These are phyloP conservation scores for Amphipyra berbera DNA, from an alignment of 2,888 invertebrate species.

Conservation along the genomic window DNA sequence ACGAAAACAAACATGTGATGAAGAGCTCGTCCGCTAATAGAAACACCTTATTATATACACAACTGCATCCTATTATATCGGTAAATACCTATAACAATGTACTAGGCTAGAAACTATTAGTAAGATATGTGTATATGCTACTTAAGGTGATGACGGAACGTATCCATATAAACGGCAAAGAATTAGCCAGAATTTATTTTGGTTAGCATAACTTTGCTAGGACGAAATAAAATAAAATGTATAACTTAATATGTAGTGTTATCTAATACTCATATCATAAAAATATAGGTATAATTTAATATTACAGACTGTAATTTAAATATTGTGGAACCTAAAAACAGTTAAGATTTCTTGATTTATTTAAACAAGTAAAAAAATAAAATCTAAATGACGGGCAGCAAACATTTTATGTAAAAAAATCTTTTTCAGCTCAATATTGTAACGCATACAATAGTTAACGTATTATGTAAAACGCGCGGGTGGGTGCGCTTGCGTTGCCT, in stretches of 20 bases:
- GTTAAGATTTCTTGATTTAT: no score
- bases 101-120: constrained; percentile 21
- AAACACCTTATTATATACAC: constrained; percentile 66
- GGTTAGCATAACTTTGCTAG: background rate
- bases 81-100: constrained; percentile 51
- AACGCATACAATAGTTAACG: constrained; percentile 21
- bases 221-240: background rate
- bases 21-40: constrained; percentile 67
- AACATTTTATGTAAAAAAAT: constrained; percentile 5
- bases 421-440: constrained; percentile 12
- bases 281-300: no score
- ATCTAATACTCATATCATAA: no score
- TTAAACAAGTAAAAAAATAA: background rate
- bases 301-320: no score
- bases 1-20: constrained; percentile 77
- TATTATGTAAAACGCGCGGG: constrained; percentile 46
- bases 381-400: background rate
- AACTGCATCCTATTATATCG: constrained; percentile 55
- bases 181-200: background rate
- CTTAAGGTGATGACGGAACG: background rate
- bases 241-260: background rate
- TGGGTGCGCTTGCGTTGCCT: constrained; percentile 46
- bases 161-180: background rate
- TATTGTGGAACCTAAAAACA: no score
- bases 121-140: constrained; percentile 1